These are phyloP conservation scores for Irena cyanogastra DNA, from an alignment of 2,113 vertebrate genomes.

Conservation along the genomic window DNA sequence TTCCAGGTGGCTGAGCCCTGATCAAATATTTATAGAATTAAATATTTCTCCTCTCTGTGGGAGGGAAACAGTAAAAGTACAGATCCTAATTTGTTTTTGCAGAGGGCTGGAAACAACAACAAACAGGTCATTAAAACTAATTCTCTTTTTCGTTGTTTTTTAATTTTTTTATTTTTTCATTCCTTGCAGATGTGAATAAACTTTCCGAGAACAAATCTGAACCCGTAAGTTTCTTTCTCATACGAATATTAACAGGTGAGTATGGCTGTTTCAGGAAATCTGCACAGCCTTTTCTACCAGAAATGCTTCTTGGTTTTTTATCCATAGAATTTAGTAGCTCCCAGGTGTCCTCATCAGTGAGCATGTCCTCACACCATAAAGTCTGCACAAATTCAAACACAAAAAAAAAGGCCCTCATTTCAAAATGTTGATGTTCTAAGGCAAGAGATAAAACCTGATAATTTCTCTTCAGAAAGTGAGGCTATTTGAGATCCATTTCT, in stretches of 20 bases:
- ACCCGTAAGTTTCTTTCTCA: not conserved
- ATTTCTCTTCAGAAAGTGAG: not conserved
- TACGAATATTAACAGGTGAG: not conserved
- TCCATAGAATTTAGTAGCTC: not conserved
- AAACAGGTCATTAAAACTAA: conserved; percentile 41
- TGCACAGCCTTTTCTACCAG: not conserved
- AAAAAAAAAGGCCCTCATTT: accelerated
- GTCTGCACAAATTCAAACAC: not conserved
- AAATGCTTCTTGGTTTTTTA: not conserved
- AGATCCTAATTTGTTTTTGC: conserved; percentile 37
- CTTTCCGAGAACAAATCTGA: conserved; percentile 2
- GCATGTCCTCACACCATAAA: not conserved
- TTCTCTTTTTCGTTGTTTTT: not conserved
- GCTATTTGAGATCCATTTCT: not conserved
- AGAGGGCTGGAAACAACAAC: not conserved
- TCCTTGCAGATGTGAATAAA: not conserved
- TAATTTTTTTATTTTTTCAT: not conserved
- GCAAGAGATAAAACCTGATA: not conserved
- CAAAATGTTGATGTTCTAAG: not conserved
- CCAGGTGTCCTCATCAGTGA: not conserved
- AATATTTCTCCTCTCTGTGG: conserved; percentile 39
- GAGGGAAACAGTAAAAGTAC: conserved; percentile 50
- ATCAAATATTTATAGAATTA: conserved; percentile 40
- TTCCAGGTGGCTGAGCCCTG: conserved; percentile 40
- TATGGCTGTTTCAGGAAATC: not conserved